These are phyloP conservation scores for Arrhamphus sclerolepis DNA, from an alignment of 2,797 vertebrate genomes.

Conservation along the genomic window DNA sequence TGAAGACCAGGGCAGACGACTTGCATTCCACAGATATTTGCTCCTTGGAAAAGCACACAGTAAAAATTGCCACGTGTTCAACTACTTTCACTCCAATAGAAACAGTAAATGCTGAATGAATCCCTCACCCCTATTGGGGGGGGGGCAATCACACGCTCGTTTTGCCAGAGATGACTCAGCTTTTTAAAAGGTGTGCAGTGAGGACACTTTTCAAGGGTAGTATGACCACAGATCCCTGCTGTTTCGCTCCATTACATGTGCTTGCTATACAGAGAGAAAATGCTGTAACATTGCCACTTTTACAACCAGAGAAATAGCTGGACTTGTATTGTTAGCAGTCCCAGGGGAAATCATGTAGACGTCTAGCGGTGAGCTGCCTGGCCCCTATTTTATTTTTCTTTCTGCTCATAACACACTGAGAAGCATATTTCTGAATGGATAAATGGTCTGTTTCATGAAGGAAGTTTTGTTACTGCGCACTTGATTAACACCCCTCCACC, in stretches of 20 bases:
- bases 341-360: conserved; percentile 51
- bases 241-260: conserved; percentile 20
- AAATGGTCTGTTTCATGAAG: conserved; percentile 4
- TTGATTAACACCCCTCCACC: neutral
- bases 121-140: neutral
- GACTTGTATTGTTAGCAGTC: conserved; percentile 39
- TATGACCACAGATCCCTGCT: conserved; percentile 27
- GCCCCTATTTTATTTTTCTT: conserved; percentile 26
- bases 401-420: neutral
- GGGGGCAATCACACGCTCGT: conserved; percentile 15
- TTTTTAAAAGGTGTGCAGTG: conserved; percentile 42
- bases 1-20: conserved; percentile 33
- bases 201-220: conserved; percentile 33
- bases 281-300: conserved; percentile 20
- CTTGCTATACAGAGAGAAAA: conserved; percentile 24
- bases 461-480: conserved; percentile 7
- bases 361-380: conserved; percentile 23
- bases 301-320: conserved; percentile 36
- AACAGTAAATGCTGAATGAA: conserved; percentile 33
- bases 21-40: conserved; percentile 55
- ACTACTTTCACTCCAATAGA: conserved; percentile 49
- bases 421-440: neutral
- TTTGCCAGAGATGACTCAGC: conserved; percentile 67
- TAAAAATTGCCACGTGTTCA: conserved; percentile 52
- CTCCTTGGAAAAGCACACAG: conserved; percentile 35